Conservation (phyloP, 2,113 vertebrate genomes). For the Oenanthe melanoleuca region DNA sequence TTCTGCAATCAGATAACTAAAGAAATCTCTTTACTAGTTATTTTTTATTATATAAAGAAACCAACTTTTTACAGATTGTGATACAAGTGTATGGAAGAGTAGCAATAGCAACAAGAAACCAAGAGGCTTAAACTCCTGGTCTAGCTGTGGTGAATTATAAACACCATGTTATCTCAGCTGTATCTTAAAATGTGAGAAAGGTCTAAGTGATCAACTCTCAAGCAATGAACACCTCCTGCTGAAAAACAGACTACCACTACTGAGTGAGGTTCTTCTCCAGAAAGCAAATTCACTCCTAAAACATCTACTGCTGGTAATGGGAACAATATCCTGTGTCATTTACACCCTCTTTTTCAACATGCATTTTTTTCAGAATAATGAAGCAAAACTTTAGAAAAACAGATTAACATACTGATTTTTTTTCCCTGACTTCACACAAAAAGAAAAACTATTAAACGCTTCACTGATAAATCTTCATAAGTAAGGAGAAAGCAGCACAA, state of each 20-base stretch:
- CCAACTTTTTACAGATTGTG: background rate
- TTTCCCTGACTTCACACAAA: background rate
- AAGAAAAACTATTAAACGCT: background rate
- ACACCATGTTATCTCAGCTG: background rate
- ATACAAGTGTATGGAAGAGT: background rate
- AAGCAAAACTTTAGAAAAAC: background rate
- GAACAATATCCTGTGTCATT: background rate
- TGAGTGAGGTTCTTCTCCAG: background rate
- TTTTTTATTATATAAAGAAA: background rate
- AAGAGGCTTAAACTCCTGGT: background rate
- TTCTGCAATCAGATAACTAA: background rate
- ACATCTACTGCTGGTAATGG: background rate
- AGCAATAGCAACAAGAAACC: background rate
- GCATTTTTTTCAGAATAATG: background rate
- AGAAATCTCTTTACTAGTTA: background rate
- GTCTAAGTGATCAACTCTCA: background rate
- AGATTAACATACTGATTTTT: background rate
- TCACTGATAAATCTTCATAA: background rate
- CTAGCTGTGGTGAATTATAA: background rate
- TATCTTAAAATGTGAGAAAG: background rate
- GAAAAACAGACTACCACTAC: background rate
- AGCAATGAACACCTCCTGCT: background rate
- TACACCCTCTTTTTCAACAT: background rate
- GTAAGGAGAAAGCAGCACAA: background rate
- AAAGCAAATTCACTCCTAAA: background rate